Base-by-base conservation (phyloP, 1,140 invertebrate species). In the Drosophila tristis region DNA sequence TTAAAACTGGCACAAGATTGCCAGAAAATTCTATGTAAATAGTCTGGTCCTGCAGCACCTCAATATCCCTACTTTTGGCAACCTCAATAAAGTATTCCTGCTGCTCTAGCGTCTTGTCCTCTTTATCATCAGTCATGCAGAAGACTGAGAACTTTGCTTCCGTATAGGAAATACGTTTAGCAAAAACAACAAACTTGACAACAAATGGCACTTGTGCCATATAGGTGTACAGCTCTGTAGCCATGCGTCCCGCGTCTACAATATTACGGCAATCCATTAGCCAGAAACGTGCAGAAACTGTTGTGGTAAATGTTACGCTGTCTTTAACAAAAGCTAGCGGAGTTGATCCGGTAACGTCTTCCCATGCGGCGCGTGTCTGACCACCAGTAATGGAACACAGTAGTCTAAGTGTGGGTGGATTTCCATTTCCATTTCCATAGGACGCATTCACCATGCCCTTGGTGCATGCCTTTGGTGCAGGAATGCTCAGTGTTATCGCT, bases 241-340 rank as follows among this genome's bases (percentile, higher is more conserved):
- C 99, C 98, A 99, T 99, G 94, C 98, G 97, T n/a, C 98, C 97
- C 5, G 98, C 98, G 91, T 99, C 98, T 54, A 95, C 94, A 16
- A 99, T 95, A 92, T 99, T 99, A 80, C 99, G 95, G 90, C 98
- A 99, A 92, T 99, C 99, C 95, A 99, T 99, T 25, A 99, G 93
- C 98, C 99, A 99, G 93, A 99, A 99, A 85, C 98, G 94, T n/a
- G 99, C 99, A 2, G 99, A 99, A 0, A 99, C 98, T 4, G 98
- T 99, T 0, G 99, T 99, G 0, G 99, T 99, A 92, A 99, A 99
- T 13, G 98, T 99, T 0, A 99, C 98, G 91, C 97, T 98, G 91
- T 99, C 98, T 81, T 99, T 99, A 77, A 99, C 97, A 92, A 99
- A 99, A 0, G 98, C 98, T 42, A 99, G 93, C 1, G 98, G 98